phyloP scores from a whole-genome alignment of 2,888 invertebrate species.

The Drosophila maculinotata region DNA sequence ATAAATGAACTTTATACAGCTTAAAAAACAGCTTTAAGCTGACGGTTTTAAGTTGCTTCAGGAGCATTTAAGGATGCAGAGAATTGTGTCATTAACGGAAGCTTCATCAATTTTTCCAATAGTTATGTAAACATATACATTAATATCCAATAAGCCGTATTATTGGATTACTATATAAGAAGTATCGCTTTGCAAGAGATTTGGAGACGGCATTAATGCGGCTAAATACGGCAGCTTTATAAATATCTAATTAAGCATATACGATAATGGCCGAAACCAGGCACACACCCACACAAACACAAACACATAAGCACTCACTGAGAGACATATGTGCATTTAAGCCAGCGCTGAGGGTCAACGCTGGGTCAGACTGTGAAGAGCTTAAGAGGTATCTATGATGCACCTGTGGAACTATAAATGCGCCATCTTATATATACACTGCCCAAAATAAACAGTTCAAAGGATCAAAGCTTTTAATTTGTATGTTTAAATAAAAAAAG shows the following conservation, averaged over 20 bases:
- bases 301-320: neutral
- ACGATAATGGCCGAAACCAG: slow-evolving; percentile 9
- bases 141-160: no score
- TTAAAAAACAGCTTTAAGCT: no score
- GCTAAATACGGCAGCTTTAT: slow-evolving; percentile 23
- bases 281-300: neutral
- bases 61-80: no score
- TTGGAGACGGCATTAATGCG: slow-evolving; percentile 5
- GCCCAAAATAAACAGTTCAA: neutral
- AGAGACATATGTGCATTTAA: slow-evolving; percentile 6
- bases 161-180: no score
- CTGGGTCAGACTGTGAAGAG: slow-evolving; percentile 20
- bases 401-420: slow-evolving; percentile 31
- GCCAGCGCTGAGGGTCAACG: slow-evolving; percentile 24
- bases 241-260: slow-evolving; percentile 51
- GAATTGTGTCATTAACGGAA: no score
- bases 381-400: slow-evolving; percentile 31
- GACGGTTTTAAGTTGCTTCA: no score
- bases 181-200: no score
- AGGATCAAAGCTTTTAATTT: no score
- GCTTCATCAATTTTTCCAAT: no score
- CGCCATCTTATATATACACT: slow-evolving; percentile 9
- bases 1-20: no score
- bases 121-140: no score
- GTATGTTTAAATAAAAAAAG: no score